Percentiles rank a stretch among this genome's conserved stretches.
phyloP scores from a whole-genome alignment of 2,888 invertebrate genomes.

The Keiferia lycopersicella region DNA sequence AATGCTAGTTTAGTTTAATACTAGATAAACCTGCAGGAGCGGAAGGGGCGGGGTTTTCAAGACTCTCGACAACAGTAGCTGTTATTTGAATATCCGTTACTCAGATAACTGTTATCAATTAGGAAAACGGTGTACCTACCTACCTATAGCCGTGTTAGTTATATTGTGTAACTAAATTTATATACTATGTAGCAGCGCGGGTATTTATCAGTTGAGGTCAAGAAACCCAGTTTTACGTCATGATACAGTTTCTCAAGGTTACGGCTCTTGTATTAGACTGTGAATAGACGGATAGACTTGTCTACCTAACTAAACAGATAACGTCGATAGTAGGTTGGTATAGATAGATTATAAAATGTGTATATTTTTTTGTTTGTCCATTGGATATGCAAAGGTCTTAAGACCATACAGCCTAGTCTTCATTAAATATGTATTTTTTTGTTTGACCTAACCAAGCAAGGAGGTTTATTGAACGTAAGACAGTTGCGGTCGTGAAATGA shows the following conservation, averaged over 20 bases:
- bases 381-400: no score
- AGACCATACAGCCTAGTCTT: no score
- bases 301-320: neutral
- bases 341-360: no score
- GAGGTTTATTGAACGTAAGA: no score
- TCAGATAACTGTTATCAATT: neutral
- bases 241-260: neutral
- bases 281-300: neutral
- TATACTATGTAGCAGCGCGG: neutral
- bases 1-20: no score
- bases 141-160: neutral
- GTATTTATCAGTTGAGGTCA: conserved; percentile 6
- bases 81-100: neutral
- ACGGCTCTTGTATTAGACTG: neutral
- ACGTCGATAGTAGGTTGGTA: no score
- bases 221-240: conserved; percentile 1
- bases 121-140: neutral
- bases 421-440: no score
- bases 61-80: neutral
- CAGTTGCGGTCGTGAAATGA: no score
- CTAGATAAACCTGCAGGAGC: no score
- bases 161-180: conserved; percentile 3
- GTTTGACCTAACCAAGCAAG: no score
- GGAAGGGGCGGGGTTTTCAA: no score
- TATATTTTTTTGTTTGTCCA: no score